Conservation (phyloP, 2,888 invertebrate genomes). For the Tenthredo distinguenda region DNA sequence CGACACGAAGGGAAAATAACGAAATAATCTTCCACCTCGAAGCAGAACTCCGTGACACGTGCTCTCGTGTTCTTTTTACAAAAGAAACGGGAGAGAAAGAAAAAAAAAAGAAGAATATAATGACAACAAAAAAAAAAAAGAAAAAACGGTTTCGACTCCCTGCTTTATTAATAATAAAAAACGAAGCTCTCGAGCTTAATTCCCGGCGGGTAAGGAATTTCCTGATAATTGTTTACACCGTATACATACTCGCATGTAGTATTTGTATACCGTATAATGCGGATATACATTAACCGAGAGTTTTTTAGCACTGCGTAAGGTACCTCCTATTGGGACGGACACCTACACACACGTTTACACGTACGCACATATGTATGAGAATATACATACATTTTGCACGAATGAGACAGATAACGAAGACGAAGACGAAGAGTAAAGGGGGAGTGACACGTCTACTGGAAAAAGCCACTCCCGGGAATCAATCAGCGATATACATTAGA, state of each 20-base stretch:
- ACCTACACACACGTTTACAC: not conserved
- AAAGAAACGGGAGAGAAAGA: not conserved
- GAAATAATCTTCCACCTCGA: constrained; percentile 36
- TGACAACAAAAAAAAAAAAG: not conserved
- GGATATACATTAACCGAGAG: not conserved
- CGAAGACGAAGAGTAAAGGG: not conserved
- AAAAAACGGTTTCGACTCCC: constrained; percentile 10
- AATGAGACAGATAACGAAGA: not conserved
- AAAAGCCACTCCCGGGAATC: constrained; percentile 49
- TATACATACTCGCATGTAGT: not conserved
- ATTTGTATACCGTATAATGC: not conserved
- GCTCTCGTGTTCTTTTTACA: constrained; percentile 27
- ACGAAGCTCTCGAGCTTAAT: constrained; percentile 41
- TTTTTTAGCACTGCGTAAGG: not conserved
- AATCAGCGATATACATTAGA: constrained; percentile 52
- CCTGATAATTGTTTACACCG: constrained; percentile 42
- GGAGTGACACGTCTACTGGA: not conserved
- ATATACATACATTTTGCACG: not conserved
- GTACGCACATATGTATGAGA: not conserved
- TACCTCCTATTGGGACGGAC: not conserved
- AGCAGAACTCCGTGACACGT: constrained; percentile 35
- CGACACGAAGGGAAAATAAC: constrained; percentile 22
- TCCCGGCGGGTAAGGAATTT: constrained; percentile 37
- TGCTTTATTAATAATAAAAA: constrained; percentile 49
- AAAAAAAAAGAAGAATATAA: not conserved